Percentiles rank a stretch among this genome's conserved stretches.
phyloP scores from a whole-genome alignment of 92 coral and sea anemone genomes.

The Muricea muricata region DNA sequence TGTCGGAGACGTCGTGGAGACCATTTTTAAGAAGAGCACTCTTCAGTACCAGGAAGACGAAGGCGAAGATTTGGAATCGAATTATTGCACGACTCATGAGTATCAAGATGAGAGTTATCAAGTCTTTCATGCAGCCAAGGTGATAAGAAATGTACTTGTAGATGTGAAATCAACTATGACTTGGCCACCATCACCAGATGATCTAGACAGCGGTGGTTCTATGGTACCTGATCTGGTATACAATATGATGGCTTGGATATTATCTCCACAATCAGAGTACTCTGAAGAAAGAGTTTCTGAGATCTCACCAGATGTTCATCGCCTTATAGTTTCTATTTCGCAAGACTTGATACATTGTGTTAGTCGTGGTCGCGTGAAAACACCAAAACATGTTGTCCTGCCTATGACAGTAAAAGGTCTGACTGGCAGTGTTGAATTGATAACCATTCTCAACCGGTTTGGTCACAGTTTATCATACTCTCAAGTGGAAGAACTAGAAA shows the following conservation, averaged over 20 bases:
- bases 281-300: conserved; percentile 49
- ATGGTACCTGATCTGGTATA: conserved; percentile 69
- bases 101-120: conserved; percentile 54
- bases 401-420: conserved; percentile 71
- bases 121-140: conserved; percentile 62
- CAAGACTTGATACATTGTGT: conserved; percentile 70
- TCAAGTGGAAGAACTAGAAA: no score
- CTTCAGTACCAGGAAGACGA: conserved; percentile 34
- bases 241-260: no score
- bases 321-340: conserved; percentile 54
- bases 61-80: conserved; percentile 39
- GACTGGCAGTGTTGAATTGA: conserved; percentile 64
- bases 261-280: conserved; percentile 33
- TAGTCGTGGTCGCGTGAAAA: conserved; percentile 66
- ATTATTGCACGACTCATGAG: not conserved
- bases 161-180: conserved; percentile 68
- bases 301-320: conserved; percentile 54
- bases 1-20: conserved; percentile 60
- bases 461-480: no score
- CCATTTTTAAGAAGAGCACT: conserved; percentile 36
- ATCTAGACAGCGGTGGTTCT: conserved; percentile 55
- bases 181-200: conserved; percentile 70
- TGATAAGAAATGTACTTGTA: conserved; percentile 51
- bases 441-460: no score
- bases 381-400: conserved; percentile 76